A percentile compares a stretch with the other conserved stretches of the same genome.
Conservation (phyloP, 2,888 invertebrate genomes). For the Platycheirus rosarum region DNA sequence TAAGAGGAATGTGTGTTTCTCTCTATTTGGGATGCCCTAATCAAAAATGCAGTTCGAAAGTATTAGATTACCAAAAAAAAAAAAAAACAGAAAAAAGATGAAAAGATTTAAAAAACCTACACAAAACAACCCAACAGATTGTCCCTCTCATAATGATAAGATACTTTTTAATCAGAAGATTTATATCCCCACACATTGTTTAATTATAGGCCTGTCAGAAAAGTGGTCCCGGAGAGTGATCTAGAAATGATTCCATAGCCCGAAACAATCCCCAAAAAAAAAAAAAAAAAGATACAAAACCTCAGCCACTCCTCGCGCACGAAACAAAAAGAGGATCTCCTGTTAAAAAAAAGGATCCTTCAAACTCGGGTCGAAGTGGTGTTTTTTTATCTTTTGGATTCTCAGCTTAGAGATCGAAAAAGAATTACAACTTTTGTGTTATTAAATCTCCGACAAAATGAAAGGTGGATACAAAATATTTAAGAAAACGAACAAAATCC, state of each 20-base stretch:
- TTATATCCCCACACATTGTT: conserved; percentile 80
- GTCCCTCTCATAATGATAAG: conserved; percentile 81
- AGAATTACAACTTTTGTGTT: conserved; percentile 68
- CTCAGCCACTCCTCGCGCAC: conserved; percentile 55
- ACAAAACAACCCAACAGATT: conserved; percentile 41
- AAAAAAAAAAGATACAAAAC: conserved; percentile 1
- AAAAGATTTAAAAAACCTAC: conserved; percentile 26
- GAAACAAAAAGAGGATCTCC: conserved; percentile 64
- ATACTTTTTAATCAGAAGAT: conserved; percentile 83
- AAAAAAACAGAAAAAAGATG: background rate
- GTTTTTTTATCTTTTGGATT: too few relatives aligned
- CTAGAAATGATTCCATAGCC: conserved; percentile 48
- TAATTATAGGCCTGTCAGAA: conserved; percentile 82
- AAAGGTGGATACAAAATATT: conserved; percentile 52
- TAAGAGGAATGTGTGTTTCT: conserved; percentile 40
- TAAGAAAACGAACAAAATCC: conserved; percentile 48
- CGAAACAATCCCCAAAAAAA: conserved; percentile 19
- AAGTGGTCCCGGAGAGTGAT: conserved; percentile 48
- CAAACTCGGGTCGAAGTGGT: too few relatives aligned
- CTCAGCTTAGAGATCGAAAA: conserved; percentile 36
- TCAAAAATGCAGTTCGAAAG: conserved; percentile 62
- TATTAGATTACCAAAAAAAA: conserved; percentile 58
- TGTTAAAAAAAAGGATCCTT: conserved; percentile 32
- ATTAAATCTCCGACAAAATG: conserved; percentile 71
- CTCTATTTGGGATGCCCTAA: conserved; percentile 62